Evolutionary conservation across 2,797 vertebrate species (phyloP), one percentile per base, ranked within the genome.

Genomic region (Brachyrhaphis roseni): DNA sequence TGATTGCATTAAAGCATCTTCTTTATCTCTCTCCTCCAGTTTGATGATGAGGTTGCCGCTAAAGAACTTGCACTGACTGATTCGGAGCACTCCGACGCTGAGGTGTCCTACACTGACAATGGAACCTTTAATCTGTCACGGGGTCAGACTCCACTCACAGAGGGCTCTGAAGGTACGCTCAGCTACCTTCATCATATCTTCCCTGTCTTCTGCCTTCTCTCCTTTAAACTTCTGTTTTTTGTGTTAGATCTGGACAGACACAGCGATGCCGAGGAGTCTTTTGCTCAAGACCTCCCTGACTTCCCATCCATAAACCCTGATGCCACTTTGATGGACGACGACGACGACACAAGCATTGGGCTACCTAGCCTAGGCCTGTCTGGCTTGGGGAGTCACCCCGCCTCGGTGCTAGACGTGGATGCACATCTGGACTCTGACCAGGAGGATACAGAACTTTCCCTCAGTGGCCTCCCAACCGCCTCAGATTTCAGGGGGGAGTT

Each of bases 281-380:
- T 99, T 83, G 97, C 98, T 74, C 95, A 96, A 81, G 98, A 99
- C 90, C 98, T 99, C 59, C 97, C 96, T 0, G 98, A 99, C 89
- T 99, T 99, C 85, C 98, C 98, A 74, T 99, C 98, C 74, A 98
- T 99, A 82, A 99, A 99, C 80, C 98, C 98, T 0, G 98, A 99
- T 59, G 95, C 93, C 68, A 94, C 96, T 0, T 90, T 98, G 79
- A 95, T 99, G 93, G 98, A 99, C 5, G 95, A 96, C 0, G 95
- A 96, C 2, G 98, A 99, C 0, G 98, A 99, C 91, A 97, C 97
- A 28, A 99, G 98, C 94, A 97, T 99, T 16, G 98, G 98, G 57
- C 95, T 99, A 47, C 98, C 98, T 0, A 98, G 96, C 75, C 90
- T 97, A 64, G 92, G 83, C 72, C 84, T 59, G 0, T 90, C 91